Evolutionary conservation across 2,797 vertebrate species (phyloP).

Genomic region (Diglossa cyanea): DNA sequence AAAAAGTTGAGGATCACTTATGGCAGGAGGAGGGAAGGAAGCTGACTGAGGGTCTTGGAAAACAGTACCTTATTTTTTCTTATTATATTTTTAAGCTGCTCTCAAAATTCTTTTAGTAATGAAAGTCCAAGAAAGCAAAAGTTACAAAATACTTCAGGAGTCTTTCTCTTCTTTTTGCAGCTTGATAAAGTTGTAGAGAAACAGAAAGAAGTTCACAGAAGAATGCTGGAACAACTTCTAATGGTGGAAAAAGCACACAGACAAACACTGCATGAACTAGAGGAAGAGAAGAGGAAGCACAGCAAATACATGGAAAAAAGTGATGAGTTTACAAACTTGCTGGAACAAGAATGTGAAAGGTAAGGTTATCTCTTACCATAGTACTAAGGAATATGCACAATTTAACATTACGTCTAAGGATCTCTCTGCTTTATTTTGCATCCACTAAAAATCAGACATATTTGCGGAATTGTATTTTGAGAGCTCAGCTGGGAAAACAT

Average conservation of each 20-base stretch:
- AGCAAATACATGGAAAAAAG: conserved; percentile 92
- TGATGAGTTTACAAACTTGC: conserved; percentile 90
- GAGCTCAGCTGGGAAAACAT: background rate
- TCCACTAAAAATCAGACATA: background rate
- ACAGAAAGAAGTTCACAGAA: conserved; percentile 88
- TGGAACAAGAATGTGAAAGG: conserved; percentile 94
- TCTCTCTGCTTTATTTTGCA: background rate
- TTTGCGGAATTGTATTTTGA: background rate
- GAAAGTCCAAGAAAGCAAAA: background rate
- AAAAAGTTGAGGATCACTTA: background rate
- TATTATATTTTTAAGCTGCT: background rate
- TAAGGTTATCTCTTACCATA: conserved; percentile 65
- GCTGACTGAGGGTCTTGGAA: background rate
- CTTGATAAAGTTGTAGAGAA: conserved; percentile 93
- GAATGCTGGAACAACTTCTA: conserved; percentile 92
- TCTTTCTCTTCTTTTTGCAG: conserved; percentile 69
- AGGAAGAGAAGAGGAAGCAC: conserved; percentile 93
- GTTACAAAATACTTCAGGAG: conserved; percentile 10
- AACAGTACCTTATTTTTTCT: background rate
- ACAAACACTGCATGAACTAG: conserved; percentile 86
- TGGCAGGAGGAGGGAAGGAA: background rate
- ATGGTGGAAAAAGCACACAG: conserved; percentile 91
- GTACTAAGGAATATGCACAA: background rate
- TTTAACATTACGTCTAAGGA: background rate
- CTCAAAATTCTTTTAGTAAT: background rate